A percentile compares a stretch with the other conserved stretches of the same genome.
phyloP scores from a whole-genome alignment of 2,797 vertebrate genomes.

The Anabacerthia variegaticeps region DNA sequence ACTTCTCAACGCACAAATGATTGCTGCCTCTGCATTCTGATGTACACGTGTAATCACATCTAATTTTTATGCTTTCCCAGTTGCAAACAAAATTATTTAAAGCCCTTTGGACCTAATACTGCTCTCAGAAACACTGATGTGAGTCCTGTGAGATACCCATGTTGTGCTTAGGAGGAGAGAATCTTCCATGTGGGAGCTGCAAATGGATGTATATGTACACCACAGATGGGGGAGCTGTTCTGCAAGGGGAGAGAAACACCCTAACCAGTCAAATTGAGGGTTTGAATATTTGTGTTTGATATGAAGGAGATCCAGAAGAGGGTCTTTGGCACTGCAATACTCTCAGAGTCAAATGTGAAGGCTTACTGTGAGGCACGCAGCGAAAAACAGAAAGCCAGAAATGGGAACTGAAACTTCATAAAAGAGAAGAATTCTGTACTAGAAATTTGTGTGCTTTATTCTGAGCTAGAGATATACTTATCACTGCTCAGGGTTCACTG shows the following conservation, averaged over 20 bases:
- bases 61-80: neutral
- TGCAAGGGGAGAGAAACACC: neutral
- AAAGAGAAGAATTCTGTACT: neutral
- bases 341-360: neutral
- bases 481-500: neutral
- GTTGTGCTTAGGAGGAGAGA: neutral
- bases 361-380: neutral
- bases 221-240: neutral
- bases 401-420: neutral
- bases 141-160: neutral
- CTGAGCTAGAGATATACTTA: accelerated
- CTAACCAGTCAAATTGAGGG: neutral
- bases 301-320: neutral
- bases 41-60: neutral
- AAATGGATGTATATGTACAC: neutral
- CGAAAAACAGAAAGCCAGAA: neutral
- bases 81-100: neutral
- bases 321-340: neutral
- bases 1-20: neutral
- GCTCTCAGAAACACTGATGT: neutral
- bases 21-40: neutral
- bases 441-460: neutral
- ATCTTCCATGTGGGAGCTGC: neutral
- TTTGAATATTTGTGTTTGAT: neutral
- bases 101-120: neutral